Evolutionary conservation across 2,113 vertebrate genomes (phyloP).

Genomic region (Nettapus auritus): DNA sequence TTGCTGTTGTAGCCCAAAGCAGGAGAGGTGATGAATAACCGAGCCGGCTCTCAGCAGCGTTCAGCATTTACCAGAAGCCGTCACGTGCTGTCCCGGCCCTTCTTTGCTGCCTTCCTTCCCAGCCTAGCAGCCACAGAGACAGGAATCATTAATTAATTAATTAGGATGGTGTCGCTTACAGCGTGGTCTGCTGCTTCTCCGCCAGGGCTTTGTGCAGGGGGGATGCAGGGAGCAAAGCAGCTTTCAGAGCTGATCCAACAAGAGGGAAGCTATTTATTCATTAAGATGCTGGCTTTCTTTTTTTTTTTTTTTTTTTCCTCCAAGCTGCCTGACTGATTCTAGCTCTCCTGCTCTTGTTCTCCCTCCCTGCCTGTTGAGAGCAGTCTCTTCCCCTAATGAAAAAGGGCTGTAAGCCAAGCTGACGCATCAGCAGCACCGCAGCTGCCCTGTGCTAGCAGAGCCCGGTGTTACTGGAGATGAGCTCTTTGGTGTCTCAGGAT

Average conservation of each 20-base stretch:
- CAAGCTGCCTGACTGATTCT: background rate
- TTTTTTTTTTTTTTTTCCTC: background rate
- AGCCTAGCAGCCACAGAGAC: background rate
- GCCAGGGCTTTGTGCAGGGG: background rate
- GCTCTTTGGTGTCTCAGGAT: background rate
- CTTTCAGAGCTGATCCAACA: fast-evolving
- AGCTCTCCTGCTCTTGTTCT: background rate
- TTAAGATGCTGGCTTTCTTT: background rate
- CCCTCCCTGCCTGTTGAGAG: background rate
- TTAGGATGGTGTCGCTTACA: slow-evolving; percentile 54
- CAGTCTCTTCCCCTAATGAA: background rate
- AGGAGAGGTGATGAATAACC: background rate
- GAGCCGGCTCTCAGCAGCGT: background rate
- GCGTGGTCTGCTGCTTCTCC: background rate
- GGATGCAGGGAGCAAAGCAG: background rate
- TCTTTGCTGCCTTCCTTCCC: background rate
- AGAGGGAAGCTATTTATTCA: background rate
- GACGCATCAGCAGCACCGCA: background rate
- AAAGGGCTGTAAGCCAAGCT: background rate
- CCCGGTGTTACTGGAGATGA: background rate
- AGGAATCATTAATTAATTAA: slow-evolving; percentile 55
- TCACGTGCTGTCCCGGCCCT: background rate
- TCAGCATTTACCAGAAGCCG: background rate
- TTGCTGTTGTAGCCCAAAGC: background rate
- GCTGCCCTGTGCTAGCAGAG: background rate